Conservation (phyloP, 1,140 invertebrate genomes). For the Drosophila nannoptera region DNA sequence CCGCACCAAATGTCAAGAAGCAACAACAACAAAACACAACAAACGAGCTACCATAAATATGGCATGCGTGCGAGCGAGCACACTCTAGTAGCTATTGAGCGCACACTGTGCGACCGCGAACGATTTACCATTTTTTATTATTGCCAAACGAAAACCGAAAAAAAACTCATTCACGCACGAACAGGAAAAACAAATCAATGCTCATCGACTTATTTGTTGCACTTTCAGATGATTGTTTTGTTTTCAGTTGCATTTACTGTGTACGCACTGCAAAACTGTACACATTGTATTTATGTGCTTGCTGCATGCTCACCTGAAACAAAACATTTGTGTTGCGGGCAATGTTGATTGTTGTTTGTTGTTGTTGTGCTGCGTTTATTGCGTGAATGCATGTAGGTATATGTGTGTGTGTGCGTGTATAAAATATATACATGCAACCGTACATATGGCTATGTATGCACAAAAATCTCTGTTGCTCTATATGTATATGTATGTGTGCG, state of each 20-base stretch:
- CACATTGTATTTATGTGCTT: conserved; percentile 10
- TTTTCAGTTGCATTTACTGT: background rate
- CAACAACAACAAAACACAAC: conserved; percentile 71
- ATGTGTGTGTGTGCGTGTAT: conserved; percentile 22
- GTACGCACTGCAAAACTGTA: conserved; percentile 5
- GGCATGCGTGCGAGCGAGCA: conserved; percentile 58
- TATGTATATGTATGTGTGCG: conserved; percentile 38
- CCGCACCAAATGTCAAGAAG: conserved; percentile 46
- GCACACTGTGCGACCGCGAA: conserved; percentile 31
- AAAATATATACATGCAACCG: conserved; percentile 14
- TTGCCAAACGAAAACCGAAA: conserved; percentile 25
- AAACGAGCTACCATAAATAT: conserved; percentile 48
- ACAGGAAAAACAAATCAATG: conserved; percentile 46
- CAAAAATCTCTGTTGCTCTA: conserved; percentile 67
- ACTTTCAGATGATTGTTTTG: conserved; percentile 26
- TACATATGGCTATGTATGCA: conserved; percentile 40
- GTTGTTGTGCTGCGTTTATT: conserved; percentile 50
- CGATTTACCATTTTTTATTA: conserved; percentile 46
- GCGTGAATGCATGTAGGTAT: conserved; percentile 59
- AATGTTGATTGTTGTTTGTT: conserved; percentile 47
- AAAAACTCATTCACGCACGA: background rate
- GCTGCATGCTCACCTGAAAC: conserved; percentile 53
- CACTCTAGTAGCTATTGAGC: conserved; percentile 50
- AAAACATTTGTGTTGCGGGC: conserved; percentile 56
- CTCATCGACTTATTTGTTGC: conserved; percentile 56